These are phyloP conservation scores for Caenorhabditis sp. DNA, from an alignment of 2,888 invertebrate genomes.

Conservation along the genomic window DNA sequence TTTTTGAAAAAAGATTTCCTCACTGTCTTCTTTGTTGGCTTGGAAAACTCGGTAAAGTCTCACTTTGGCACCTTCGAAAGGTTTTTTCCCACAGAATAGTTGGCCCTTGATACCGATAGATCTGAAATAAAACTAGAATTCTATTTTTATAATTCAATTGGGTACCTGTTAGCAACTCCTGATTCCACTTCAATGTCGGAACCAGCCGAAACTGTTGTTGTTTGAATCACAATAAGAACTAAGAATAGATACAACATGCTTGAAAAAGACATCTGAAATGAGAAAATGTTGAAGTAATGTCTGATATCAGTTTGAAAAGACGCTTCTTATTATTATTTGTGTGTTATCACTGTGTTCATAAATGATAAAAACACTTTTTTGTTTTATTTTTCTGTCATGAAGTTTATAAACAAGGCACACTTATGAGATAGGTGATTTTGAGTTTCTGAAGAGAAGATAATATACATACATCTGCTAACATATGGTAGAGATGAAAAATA, in stretches of 20 bases:
- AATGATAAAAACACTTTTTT: not conserved
- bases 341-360: not conserved
- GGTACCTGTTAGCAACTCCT: slow-evolving; percentile 42
- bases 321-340: slow-evolving; percentile 3
- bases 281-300: not conserved
- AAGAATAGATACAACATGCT: slow-evolving; percentile 24
- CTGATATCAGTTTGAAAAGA: slow-evolving; percentile 10
- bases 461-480: no score
- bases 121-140: slow-evolving; percentile 12
- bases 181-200: slow-evolving; percentile 42
- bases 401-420: not conserved
- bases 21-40: slow-evolving; percentile 41
- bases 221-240: slow-evolving; percentile 5
- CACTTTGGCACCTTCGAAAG: slow-evolving; percentile 49
- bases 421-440: not conserved
- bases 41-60: slow-evolving; percentile 44
- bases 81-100: slow-evolving; percentile 40
- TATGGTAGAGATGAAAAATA: no score
- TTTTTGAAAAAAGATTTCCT: not conserved
- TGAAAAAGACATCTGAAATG: not conserved
- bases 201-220: slow-evolving; percentile 4
- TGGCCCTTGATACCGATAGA: slow-evolving; percentile 48
- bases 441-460: no score
- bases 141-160: not conserved
- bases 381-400: not conserved